phyloP scores from a whole-genome alignment of 2,888 invertebrate genomes.

The Eupithecia subfuscata region DNA sequence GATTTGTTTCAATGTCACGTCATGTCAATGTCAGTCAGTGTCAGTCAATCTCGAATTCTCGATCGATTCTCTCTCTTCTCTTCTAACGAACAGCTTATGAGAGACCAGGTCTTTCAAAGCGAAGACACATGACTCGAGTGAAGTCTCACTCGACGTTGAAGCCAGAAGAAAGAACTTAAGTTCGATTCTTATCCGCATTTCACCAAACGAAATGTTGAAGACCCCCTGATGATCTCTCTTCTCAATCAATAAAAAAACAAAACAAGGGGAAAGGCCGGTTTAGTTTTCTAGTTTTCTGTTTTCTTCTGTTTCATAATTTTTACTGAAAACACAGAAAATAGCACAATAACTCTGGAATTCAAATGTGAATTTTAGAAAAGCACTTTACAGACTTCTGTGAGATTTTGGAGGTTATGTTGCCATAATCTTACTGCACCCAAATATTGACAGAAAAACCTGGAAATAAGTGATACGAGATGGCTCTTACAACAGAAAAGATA shows the following conservation, averaged over 20 bases:
- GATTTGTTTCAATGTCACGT: no score
- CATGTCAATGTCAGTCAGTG: no score
- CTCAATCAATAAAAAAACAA: neutral
- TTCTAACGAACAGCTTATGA: no score
- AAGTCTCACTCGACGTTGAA: no score
- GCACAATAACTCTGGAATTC: neutral
- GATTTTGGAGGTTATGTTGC: slow-evolving; percentile 22
- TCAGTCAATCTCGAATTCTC: no score
- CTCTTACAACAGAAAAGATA: slow-evolving; percentile 38
- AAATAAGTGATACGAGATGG: slow-evolving; percentile 42
- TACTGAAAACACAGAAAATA: neutral
- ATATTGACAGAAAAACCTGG: slow-evolving; percentile 11
- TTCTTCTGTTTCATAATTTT: neutral
- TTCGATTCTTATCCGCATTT: no score
- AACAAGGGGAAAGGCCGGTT: neutral
- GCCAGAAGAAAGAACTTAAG: no score
- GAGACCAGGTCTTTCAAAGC: no score
- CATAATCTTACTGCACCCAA: neutral
- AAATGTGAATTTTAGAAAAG: neutral
- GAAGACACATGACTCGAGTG: no score
- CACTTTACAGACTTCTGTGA: neutral
- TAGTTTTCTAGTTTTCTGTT: neutral
- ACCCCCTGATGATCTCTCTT: no score
- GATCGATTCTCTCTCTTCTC: no score
- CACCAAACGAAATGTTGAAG: no score